A percentile compares a stretch with the other conserved stretches of the same genome.
These are phyloP conservation scores for Stictonetta naevosa DNA, from an alignment of 2,113 vertebrate genomes.

Conservation along the genomic window DNA sequence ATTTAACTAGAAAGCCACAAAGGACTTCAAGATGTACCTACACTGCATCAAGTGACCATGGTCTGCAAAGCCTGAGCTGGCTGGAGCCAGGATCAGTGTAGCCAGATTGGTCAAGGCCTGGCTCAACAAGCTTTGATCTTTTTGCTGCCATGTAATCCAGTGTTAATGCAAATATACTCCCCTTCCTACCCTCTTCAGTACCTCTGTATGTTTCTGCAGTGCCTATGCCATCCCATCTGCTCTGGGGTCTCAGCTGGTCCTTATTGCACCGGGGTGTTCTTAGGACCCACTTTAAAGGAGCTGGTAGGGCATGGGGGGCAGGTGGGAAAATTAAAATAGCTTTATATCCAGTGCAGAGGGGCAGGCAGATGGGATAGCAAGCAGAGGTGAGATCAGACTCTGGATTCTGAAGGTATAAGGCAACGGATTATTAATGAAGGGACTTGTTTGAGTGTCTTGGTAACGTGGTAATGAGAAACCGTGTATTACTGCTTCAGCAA, in stretches of 20 bases:
- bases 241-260: rapidly evolving
- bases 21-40: not conserved
- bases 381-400: not conserved
- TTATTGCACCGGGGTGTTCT: not conserved
- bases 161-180: not conserved
- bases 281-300: not conserved
- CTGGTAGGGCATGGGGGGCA: not conserved
- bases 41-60: not conserved
- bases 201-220: not conserved
- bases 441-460: not conserved
- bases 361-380: not conserved
- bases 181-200: not conserved
- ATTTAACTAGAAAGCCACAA: not conserved
- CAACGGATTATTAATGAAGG: not conserved
- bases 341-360: not conserved
- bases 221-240: not conserved
- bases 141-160: not conserved
- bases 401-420: not conserved
- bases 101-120: not conserved
- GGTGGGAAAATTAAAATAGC: not conserved
- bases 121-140: not conserved
- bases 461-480: not conserved
- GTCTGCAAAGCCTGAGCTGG: not conserved
- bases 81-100: not conserved
- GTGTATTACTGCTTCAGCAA: not conserved